phyloP scores from a whole-genome alignment of 2,888 invertebrate genomes.

The Dinocampus coccinellae region DNA sequence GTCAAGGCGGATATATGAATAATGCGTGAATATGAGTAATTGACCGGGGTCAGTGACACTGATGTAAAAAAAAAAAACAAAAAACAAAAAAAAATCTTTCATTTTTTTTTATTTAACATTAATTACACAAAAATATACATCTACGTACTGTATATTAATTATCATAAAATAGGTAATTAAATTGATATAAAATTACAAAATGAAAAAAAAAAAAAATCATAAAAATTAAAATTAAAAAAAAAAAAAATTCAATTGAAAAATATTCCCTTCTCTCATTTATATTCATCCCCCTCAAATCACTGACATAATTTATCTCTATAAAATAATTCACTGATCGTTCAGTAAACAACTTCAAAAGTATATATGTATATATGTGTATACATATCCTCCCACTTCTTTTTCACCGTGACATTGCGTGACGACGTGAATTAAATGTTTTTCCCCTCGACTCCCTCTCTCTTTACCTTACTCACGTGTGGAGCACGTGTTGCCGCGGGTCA shows the following conservation, averaged over 20 bases:
- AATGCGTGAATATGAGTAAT: conserved; percentile 5
- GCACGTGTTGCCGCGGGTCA: conserved; percentile 56
- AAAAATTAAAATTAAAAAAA: background rate
- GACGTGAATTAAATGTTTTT: conserved; percentile 51
- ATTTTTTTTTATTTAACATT: background rate
- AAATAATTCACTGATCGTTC: background rate
- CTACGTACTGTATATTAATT: too few species aligned
- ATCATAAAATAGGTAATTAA: background rate
- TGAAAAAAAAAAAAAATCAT: too few species aligned
- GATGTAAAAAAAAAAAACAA: background rate
- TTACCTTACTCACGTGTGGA: conserved; percentile 49
- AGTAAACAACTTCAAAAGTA: background rate
- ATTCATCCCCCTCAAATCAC: background rate
- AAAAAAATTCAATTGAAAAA: too few species aligned
- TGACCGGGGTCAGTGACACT: background rate
- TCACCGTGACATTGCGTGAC: conserved; percentile 53
- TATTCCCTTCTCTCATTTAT: background rate
- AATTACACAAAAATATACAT: too few species aligned
- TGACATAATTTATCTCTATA: background rate
- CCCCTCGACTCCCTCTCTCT: too few species aligned
- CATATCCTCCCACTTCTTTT: conserved; percentile 19
- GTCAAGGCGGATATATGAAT: conserved; percentile 15
- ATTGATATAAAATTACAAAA: too few species aligned
- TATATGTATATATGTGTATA: too few species aligned
- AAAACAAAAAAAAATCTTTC: too few species aligned